phyloP scores from a whole-genome alignment of 2,797 vertebrate species.

The Hybognathus amarus region DNA sequence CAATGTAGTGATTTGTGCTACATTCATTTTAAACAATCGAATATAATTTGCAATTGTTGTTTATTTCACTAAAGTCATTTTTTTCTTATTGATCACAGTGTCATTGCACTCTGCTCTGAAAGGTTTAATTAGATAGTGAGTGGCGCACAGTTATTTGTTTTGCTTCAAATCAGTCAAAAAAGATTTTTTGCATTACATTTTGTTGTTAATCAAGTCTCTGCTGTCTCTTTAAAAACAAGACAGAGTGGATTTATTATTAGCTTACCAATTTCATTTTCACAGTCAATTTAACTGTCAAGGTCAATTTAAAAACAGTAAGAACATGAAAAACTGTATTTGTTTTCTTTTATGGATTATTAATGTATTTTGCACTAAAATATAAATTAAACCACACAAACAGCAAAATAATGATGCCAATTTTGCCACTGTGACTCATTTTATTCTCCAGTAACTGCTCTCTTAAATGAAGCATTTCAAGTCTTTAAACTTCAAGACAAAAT shows the following conservation, averaged over 20 bases:
- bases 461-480: background rate
- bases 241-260: background rate
- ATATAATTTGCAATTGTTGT: background rate
- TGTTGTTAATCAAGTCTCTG: background rate
- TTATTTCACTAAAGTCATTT: background rate
- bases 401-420: background rate
- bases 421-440: background rate
- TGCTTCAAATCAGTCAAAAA: background rate
- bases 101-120: conserved; percentile 8
- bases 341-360: background rate
- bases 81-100: background rate
- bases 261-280: background rate
- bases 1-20: background rate
- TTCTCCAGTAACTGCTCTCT: background rate
- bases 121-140: background rate
- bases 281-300: background rate
- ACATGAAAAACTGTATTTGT: background rate
- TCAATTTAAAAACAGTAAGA: background rate
- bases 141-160: background rate
- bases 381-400: background rate
- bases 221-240: background rate
- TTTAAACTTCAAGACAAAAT: background rate
- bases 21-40: background rate
- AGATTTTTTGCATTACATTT: conserved; percentile 12
- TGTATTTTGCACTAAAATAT: background rate